Evolutionary conservation across 2,888 invertebrate genomes (phyloP).

Genomic region (Aplocera efformata): DNA sequence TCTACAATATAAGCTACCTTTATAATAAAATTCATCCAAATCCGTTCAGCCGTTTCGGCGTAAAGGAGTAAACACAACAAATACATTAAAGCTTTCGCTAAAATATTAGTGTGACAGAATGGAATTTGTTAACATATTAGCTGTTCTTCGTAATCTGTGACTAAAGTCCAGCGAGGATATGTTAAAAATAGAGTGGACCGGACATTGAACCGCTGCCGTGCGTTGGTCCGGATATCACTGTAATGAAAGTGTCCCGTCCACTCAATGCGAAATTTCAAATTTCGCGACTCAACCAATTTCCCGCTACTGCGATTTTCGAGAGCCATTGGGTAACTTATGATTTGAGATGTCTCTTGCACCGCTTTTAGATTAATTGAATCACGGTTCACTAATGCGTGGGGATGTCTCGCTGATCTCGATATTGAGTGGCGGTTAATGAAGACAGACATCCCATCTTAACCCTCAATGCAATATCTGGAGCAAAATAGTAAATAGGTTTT

Average conservation of each 20-base stretch:
- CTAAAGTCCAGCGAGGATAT: constrained; percentile 40
- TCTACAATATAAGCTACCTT: too few species aligned
- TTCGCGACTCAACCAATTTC: constrained; percentile 63
- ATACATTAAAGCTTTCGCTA: too few species aligned
- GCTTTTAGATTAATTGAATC: constrained; percentile 23
- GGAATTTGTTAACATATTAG: background rate
- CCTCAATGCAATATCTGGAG: background rate
- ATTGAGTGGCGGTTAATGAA: constrained; percentile 12
- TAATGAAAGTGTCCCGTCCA: constrained; percentile 71
- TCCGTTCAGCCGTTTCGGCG: too few species aligned
- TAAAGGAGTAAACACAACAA: too few species aligned
- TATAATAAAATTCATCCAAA: too few species aligned
- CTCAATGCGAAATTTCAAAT: constrained; percentile 50
- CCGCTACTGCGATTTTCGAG: constrained; percentile 38
- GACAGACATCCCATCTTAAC: constrained; percentile 4
- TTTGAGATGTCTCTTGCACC: constrained; percentile 23
- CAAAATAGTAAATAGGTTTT: background rate
- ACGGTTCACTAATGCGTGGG: constrained; percentile 9
- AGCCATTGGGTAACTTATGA: constrained; percentile 28
- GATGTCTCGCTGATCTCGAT: constrained; percentile 3
- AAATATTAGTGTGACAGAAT: too few species aligned
- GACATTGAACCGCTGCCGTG: constrained; percentile 70
- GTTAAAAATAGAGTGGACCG: constrained; percentile 73
- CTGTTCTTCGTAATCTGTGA: constrained; percentile 12
- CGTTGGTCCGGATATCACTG: constrained; percentile 61